These are phyloP conservation scores for Nibea albiflora DNA, from an alignment of 2,113 vertebrate genomes.

Conservation along the genomic window DNA sequence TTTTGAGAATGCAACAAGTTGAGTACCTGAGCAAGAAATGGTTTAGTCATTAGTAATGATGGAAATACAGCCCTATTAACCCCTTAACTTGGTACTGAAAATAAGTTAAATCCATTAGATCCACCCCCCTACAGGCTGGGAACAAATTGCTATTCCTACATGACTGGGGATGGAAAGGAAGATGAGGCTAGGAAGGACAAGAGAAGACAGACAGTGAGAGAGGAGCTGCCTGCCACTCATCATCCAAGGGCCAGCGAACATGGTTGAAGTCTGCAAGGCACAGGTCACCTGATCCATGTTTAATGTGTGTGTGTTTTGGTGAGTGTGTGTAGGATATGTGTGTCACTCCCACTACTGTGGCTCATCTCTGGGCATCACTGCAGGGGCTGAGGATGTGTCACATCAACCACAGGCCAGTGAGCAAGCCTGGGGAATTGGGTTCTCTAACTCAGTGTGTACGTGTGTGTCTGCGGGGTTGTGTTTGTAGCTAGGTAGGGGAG, in stretches of 20 bases:
- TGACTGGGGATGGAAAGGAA: constrained; percentile 9
- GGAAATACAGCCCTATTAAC: neutral
- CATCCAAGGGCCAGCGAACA: constrained; percentile 78
- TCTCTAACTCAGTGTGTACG: constrained; percentile 32
- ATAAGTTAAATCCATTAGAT: constrained; percentile 8
- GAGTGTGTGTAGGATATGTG: constrained; percentile 41
- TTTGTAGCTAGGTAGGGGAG: neutral
- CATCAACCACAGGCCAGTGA: constrained; percentile 82
- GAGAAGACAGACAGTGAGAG: constrained; percentile 38
- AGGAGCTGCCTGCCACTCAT: constrained; percentile 71
- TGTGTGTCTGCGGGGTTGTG: constrained; percentile 14
- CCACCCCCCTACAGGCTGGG: neutral
- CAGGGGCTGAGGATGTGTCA: constrained; percentile 78
- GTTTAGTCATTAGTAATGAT: neutral
- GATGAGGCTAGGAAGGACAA: neutral
- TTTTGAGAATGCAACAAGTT: constrained; percentile 1
- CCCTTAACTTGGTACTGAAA: constrained; percentile 2
- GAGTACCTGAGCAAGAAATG: neutral
- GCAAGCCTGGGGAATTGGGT: constrained; percentile 70
- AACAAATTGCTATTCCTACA: constrained; percentile 35
- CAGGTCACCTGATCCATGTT: constrained; percentile 75
- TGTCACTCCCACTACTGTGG: constrained; percentile 47
- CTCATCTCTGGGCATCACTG: constrained; percentile 75
- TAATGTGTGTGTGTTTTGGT: constrained; percentile 62
- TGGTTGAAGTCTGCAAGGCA: constrained; percentile 71